Percentiles rank a stretch among this genome's conserved stretches.
Conservation (phyloP, 2,797 vertebrate genomes). For the Jordanella pulchra region DNA sequence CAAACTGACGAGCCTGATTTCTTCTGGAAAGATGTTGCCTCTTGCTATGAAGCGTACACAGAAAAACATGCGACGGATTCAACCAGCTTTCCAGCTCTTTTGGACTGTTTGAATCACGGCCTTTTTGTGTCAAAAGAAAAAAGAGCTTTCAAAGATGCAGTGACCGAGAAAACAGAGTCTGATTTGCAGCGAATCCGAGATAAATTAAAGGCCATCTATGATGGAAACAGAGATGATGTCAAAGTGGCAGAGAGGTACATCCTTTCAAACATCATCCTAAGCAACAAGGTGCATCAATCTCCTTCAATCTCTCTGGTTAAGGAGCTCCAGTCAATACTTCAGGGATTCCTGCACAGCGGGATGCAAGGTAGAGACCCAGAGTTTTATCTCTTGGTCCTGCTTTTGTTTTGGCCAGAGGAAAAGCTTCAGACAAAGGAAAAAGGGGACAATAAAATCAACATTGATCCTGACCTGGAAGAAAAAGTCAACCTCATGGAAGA, state of each 20-base stretch:
- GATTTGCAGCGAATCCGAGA: conserved; percentile 2
- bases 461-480: not conserved
- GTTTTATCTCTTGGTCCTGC: conserved; percentile 48
- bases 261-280: conserved; percentile 53
- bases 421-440: not conserved
- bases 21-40: conserved; percentile 23
- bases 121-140: conserved; percentile 31
- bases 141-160: accelerated
- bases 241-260: conserved; percentile 35
- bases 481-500: conserved; percentile 9
- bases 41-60: conserved; percentile 27
- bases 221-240: conserved; percentile 15
- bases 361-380: not conserved
- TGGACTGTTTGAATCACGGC: conserved; percentile 17
- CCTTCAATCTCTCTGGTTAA: not conserved
- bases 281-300: conserved; percentile 28
- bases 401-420: conserved; percentile 52
- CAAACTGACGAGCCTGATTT: not conserved
- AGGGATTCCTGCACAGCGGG: not conserved
- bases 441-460: not conserved
- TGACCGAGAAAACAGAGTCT: not conserved
- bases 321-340: conserved; percentile 9
- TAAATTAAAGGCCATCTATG: not conserved
- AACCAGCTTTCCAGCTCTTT: conserved; percentile 41
- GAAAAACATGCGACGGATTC: not conserved